Percentiles rank a stretch among this genome's conserved stretches.
Evolutionary conservation across 2,888 invertebrate species (phyloP).

Genomic region (Anthrax anthrax): DNA sequence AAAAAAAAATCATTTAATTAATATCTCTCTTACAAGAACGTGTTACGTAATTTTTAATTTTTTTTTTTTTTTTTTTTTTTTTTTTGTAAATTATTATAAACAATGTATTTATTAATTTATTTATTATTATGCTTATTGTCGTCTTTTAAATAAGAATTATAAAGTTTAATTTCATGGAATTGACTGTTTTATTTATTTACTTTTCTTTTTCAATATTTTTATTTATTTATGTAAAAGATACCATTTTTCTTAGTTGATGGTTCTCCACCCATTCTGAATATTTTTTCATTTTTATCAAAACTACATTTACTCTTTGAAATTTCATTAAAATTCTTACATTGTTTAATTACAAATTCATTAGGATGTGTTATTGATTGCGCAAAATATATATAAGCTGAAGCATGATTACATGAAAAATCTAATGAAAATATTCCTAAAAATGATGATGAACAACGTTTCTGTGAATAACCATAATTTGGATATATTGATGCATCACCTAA

Average conservation of each 20-base stretch:
- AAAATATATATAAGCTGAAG: slow-evolving; percentile 19
- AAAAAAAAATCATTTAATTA: too few relatives aligned
- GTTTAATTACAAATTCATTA: slow-evolving; percentile 5
- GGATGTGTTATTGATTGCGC: slow-evolving; percentile 8
- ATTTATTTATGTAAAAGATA: slow-evolving; percentile 22
- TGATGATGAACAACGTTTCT: slow-evolving; percentile 22
- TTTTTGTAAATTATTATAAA: too few relatives aligned
- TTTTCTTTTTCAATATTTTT: too few relatives aligned
- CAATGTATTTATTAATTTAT: too few relatives aligned
- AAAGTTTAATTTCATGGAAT: too few relatives aligned
- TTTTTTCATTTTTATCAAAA: slow-evolving; percentile 9
- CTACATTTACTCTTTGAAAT: not conserved
- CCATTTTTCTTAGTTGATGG: slow-evolving; percentile 28
- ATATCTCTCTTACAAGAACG: too few relatives aligned
- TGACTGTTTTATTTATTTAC: too few relatives aligned
- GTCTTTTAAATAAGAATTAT: too few relatives aligned
- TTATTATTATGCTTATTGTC: too few relatives aligned
- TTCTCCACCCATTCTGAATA: slow-evolving; percentile 30
- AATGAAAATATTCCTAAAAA: not conserved
- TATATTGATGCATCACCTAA: slow-evolving; percentile 34
- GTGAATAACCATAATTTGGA: slow-evolving; percentile 31
- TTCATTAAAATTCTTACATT: slow-evolving; percentile 3
- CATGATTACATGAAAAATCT: slow-evolving; percentile 14
- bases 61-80: too few relatives aligned
- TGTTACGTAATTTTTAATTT: too few relatives aligned